Evolutionary conservation across 2,797 vertebrate species (phyloP).

Genomic region (Limnodromus scolopaceus): DNA sequence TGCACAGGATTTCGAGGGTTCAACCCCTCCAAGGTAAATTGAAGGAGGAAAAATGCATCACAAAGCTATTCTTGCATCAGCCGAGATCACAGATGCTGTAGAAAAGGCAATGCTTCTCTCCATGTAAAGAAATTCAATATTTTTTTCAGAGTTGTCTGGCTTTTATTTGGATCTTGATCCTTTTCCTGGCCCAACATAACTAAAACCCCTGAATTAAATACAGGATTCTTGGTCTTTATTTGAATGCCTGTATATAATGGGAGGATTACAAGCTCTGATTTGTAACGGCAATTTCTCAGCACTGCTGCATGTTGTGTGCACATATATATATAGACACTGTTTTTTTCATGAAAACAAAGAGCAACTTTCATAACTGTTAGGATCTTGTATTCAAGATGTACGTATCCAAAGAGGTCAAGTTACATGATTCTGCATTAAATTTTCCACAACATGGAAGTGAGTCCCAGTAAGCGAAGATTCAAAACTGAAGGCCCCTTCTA

Average conservation of each 20-base stretch:
- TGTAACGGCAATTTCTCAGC: neutral
- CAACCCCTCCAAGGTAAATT: fast-evolving
- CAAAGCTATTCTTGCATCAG: neutral
- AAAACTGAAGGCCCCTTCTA: neutral
- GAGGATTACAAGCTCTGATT: neutral
- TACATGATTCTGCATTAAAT: neutral
- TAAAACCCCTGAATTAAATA: neutral
- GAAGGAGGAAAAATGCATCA: neutral
- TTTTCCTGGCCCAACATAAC: neutral
- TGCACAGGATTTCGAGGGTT: neutral
- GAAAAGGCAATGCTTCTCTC: neutral
- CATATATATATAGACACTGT: neutral
- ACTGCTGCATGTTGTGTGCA: neutral
- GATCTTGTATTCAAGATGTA: neutral
- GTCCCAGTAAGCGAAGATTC: neutral
- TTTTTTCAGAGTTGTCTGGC: neutral
- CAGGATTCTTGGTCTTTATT: neutral
- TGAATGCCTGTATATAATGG: neutral
- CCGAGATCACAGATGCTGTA: neutral
- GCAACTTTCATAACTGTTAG: neutral
- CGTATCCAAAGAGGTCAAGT: neutral
- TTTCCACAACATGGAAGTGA: neutral
- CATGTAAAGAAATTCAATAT: neutral
- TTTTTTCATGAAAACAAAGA: neutral
- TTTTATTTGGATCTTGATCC: neutral